Percentiles rank a stretch among this genome's conserved stretches.
These are phyloP conservation scores for Helobdella robusta DNA, from an alignment of 2,888 invertebrate genomes.

Conservation along the genomic window DNA sequence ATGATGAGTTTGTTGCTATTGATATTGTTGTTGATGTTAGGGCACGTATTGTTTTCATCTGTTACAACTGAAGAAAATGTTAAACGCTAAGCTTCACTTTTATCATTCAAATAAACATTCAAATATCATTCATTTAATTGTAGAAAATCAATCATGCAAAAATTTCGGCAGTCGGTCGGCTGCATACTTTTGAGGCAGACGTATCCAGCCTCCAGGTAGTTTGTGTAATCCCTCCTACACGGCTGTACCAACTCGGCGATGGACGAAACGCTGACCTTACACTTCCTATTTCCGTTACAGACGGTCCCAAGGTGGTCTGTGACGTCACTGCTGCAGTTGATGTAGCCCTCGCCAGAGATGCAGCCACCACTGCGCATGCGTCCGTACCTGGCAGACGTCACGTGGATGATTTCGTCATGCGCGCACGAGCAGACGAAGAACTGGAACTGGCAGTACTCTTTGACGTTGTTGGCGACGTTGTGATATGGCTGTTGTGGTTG, in stretches of 20 bases:
- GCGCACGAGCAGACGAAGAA: slow-evolving; percentile 30
- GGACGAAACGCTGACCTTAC: slow-evolving; percentile 20
- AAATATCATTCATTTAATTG: no score
- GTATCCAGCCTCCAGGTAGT: slow-evolving; percentile 29
- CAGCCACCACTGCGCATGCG: slow-evolving; percentile 33
- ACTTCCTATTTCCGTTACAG: slow-evolving; percentile 25
- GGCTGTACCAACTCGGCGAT: slow-evolving; percentile 19
- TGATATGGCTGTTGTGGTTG: neutral
- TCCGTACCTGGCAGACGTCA: slow-evolving; percentile 31
- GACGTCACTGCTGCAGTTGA: slow-evolving; percentile 30
- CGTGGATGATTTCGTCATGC: slow-evolving; percentile 28
- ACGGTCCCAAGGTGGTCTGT: slow-evolving; percentile 12
- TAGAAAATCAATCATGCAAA: no score
- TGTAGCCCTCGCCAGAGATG: slow-evolving; percentile 32
- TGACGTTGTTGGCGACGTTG: no score
- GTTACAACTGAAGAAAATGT: neutral
- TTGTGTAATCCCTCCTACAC: slow-evolving; percentile 24
- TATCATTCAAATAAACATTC: no score
- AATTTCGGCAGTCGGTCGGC: no score
- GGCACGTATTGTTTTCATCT: neutral
- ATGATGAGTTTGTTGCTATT: no score
- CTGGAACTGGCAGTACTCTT: slow-evolving; percentile 31
- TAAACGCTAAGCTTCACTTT: no score
- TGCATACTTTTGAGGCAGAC: slow-evolving; percentile 27
- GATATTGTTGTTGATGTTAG: neutral